Conservation (phyloP, 2,113 vertebrate genomes). For the Microcebus ravelobensis region DNA sequence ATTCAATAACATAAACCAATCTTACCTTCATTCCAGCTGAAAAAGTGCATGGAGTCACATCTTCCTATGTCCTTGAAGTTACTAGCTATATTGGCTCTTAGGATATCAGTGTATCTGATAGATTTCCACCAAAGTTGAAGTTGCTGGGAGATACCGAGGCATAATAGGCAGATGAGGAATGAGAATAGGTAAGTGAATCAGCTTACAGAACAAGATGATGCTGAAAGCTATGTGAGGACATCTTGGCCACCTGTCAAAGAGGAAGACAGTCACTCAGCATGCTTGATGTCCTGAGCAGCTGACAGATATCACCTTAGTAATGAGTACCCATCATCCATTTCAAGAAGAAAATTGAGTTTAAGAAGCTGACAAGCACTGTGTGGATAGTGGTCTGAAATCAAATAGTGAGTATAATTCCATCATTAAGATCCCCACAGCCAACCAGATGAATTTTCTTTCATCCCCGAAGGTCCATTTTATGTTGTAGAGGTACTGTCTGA, state of each 20-base stretch:
- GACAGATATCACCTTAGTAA: slow-evolving; percentile 30
- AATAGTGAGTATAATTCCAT: slow-evolving; percentile 45
- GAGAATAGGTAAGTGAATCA: background rate
- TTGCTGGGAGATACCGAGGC: background rate
- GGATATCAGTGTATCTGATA: background rate
- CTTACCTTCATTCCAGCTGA: background rate
- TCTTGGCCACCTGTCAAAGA: background rate
- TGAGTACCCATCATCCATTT: slow-evolving; percentile 61
- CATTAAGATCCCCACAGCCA: slow-evolving; percentile 54
- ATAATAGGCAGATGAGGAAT: background rate
- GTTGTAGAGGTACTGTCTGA: slow-evolving; percentile 14
- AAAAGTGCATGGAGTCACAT: background rate
- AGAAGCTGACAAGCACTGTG: slow-evolving; percentile 52
- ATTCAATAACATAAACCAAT: background rate
- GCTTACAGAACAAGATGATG: background rate
- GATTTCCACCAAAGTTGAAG: background rate
- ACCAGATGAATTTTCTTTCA: slow-evolving; percentile 3
- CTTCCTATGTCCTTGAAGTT: background rate
- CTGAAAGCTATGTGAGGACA: background rate
- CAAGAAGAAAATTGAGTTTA: slow-evolving; percentile 62
- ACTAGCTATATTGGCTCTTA: background rate
- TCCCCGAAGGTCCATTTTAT: slow-evolving; percentile 40
- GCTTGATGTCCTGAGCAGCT: background rate
- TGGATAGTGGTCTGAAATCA: slow-evolving; percentile 60
- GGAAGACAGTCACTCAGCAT: background rate